Base-by-base conservation (phyloP, 1,140 invertebrate species). In the Ganaspis sp. region DNA sequence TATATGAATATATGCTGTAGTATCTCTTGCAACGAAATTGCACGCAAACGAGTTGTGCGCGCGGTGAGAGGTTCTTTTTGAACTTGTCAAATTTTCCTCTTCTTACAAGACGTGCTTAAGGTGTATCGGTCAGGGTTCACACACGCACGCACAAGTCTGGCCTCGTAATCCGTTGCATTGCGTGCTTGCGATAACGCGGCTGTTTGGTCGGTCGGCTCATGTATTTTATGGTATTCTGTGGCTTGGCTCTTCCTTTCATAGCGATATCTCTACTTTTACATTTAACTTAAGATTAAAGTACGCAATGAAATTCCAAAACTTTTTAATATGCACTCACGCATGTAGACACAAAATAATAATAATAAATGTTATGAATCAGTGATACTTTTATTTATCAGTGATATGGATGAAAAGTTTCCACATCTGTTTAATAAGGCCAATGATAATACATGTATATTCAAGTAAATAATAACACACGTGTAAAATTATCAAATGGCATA, bases 41-140 rank as follows among this genome's bases (percentile, higher is more conserved):
- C 58, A 64, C 76, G 70, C 72, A 78, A 45, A 76, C 69, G 69
- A 53, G 54, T 42, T 69, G 73, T 72, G 49, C 37, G 29, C 53
- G 69, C 45, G 23, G 58, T 64, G n/a, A 29, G 23, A 58, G 58
- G 58, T 64, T 64, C 58, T 64, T 64, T 76, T 53, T 74, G 75
- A 69, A 81, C 58, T 64, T 64, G 58, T 64, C 58, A 64, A 64
- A 76, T 79, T 72, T 72, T 37, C 72, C 76, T 70, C 29, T 64
- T 37, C 23, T 37, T 45, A 8, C 11, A 26, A 23, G 11, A 34
- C 26, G 58, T 64, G 11, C 58, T 64, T 29, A n/a, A 29, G 23
- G 26, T 64, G 58, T 64, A 64, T 64, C 58, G 58, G 58, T 64
- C 58, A 64, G 58, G 15, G 6, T 29, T 29, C 58, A 34, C 58